Base-by-base conservation (phyloP, 2,888 invertebrate genomes). In the Charanyca ferruginea region DNA sequence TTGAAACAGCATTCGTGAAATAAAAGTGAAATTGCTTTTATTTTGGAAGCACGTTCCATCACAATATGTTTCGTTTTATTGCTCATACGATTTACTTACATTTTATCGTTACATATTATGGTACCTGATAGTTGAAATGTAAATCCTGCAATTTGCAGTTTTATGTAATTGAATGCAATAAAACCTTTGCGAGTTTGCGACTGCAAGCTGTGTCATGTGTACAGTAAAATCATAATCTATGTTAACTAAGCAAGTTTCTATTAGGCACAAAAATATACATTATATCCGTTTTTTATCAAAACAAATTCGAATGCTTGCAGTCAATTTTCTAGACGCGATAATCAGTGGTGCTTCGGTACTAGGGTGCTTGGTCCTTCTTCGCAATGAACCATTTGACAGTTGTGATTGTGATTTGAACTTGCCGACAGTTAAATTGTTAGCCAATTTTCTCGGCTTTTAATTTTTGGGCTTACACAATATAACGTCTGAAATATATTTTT, bases 1-100 rank as follows among this genome's bases (percentile, higher is more conserved):
- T 45, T 16, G 42, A 44, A 66, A 55, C 45, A 25, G 38, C 42
- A 48, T 66, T 58, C 22, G 32, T 44, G 44, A 35, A 64, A 74
- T 64, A 73, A 67, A 67, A 74, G 47, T 74, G 48, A 60, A 74
- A 74, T 63, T 68, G 25, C 48, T 64, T 74, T 55, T 63, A 52
- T 57, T 64, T 49, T 6, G 23, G 13, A 45, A 9, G 32, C 52
- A 48, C 7, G 47, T 64, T 64, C 52, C 41, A 6, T 22, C 45
- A 25, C 25, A 47, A 41, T 25, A 32, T 22, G 59, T 55, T 68
- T 48, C 48, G 32, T 73, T 55, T 55, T 64, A 41, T 57, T 64
- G 38, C 38, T 60, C 18, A 64, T 42, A 55, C 38, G 38, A 25
- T 57, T 60, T 64, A 11, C 22, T 44, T 20, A 53, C 22, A 47